Percentiles rank a stretch among this genome's conserved stretches.
These are phyloP conservation scores for Lanistes nyassanus DNA, from an alignment of 1,140 invertebrate genomes.

Conservation along the genomic window DNA sequence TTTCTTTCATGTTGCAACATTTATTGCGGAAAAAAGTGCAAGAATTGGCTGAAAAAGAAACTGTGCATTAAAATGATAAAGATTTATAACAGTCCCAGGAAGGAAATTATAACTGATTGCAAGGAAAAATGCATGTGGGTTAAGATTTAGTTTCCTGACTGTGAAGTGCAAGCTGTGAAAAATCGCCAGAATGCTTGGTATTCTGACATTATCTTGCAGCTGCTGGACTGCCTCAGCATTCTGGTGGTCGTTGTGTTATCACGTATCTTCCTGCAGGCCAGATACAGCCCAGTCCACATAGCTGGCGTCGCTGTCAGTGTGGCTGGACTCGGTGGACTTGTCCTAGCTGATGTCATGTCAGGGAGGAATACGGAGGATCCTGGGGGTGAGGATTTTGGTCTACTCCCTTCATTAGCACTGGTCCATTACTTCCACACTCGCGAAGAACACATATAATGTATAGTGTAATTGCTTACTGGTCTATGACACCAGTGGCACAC, in stretches of 20 bases:
- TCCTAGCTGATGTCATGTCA: constrained; percentile 79
- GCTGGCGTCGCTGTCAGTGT: constrained; percentile 83
- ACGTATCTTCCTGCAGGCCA: constrained; percentile 76
- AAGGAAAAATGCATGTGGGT: too few species aligned
- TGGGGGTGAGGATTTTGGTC: background rate
- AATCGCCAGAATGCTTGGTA: background rate
- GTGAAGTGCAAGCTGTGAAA: background rate
- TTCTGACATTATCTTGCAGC: constrained; percentile 71
- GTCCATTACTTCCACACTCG: background rate
- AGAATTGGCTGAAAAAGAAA: too few species aligned
- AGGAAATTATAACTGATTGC: too few species aligned
- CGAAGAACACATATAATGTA: too few species aligned
- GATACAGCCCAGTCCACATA: constrained; percentile 80
- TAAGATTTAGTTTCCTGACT: too few species aligned
- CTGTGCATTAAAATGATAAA: too few species aligned
- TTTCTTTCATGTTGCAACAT: too few species aligned
- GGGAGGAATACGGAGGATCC: constrained; percentile 40
- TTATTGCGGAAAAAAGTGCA: too few species aligned
- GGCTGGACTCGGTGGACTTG: constrained; percentile 83
- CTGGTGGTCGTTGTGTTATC: constrained; percentile 82
- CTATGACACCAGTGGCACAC: too few species aligned
- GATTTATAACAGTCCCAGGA: too few species aligned
- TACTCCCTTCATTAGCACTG: background rate
- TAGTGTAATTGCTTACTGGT: too few species aligned
- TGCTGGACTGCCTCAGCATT: constrained; percentile 87